phyloP scores from a whole-genome alignment of 2,113 vertebrate genomes.

The Megalops atlanticus region DNA sequence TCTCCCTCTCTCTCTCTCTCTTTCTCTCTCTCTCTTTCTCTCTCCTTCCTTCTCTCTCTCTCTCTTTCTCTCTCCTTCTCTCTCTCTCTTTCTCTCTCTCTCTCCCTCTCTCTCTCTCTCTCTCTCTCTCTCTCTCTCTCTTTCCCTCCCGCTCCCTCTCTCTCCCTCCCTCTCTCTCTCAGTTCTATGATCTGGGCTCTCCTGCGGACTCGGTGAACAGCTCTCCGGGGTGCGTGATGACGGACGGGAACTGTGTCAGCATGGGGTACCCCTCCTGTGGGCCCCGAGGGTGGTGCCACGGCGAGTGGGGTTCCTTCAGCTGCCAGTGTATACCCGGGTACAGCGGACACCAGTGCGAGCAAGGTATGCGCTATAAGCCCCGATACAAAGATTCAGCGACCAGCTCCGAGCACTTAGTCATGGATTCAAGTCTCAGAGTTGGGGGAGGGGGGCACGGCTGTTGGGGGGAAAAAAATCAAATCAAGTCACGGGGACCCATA shows the following conservation, averaged over 20 bases:
- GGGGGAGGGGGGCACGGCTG: too few relatives aligned
- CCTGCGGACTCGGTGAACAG: conserved; percentile 80
- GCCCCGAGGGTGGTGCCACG: conserved; percentile 74
- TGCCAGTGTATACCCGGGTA: conserved; percentile 81
- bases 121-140: too few relatives aligned
- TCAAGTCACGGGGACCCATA: too few relatives aligned
- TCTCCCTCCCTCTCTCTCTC: conserved; percentile 33
- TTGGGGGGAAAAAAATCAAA: too few relatives aligned
- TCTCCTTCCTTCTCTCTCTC: too few relatives aligned
- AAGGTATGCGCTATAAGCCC: conserved; percentile 64
- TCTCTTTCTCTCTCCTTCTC: too few relatives aligned
- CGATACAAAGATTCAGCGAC: background rate
- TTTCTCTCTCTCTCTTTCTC: background rate
- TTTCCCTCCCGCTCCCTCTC: background rate
- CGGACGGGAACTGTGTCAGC: conserved; percentile 80
- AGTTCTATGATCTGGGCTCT: conserved; percentile 81
- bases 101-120: background rate
- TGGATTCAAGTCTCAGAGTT: background rate
- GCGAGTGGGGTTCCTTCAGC: conserved; percentile 80
- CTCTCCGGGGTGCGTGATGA: conserved; percentile 78
- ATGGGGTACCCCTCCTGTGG: conserved; percentile 80
- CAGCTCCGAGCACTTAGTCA: background rate
- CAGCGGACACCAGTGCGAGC: conserved; percentile 77
- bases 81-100: too few relatives aligned
- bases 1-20: background rate